These are phyloP conservation scores for Ciconia stormi DNA, from an alignment of 2,113 vertebrate species.

Conservation along the genomic window DNA sequence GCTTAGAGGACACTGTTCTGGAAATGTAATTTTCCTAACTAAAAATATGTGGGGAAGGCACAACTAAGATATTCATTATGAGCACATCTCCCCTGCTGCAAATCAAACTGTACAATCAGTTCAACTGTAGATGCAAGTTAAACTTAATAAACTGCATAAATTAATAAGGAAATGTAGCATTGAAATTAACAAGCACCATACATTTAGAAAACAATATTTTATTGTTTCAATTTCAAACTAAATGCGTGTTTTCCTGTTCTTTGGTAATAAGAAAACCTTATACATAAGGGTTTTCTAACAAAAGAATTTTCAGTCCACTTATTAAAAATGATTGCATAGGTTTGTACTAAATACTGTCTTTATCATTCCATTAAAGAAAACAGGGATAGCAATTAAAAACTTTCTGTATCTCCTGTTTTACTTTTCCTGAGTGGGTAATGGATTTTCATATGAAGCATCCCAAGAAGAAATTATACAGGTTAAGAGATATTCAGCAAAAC, in stretches of 20 bases:
- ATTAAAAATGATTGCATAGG: not conserved
- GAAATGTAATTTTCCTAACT: not conserved
- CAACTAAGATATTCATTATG: not conserved
- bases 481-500: not conserved
- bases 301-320: not conserved
- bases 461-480: not conserved
- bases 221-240: not conserved
- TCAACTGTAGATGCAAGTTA: not conserved
- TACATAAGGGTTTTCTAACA: not conserved
- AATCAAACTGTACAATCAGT: not conserved
- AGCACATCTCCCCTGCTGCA: constrained; percentile 20
- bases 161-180: not conserved
- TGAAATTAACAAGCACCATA: not conserved
- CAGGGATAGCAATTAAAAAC: not conserved
- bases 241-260: not conserved
- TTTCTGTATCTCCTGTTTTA: not conserved
- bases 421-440: not conserved
- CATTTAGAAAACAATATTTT: not conserved
- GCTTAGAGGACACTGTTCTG: not conserved
- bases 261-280: no score
- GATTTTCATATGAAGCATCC: not conserved
- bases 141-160: constrained; percentile 24
- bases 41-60: not conserved
- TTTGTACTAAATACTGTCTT: not conserved
- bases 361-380: not conserved